Conservation (phyloP, 1,140 invertebrate species). For the Apis cerana region DNA sequence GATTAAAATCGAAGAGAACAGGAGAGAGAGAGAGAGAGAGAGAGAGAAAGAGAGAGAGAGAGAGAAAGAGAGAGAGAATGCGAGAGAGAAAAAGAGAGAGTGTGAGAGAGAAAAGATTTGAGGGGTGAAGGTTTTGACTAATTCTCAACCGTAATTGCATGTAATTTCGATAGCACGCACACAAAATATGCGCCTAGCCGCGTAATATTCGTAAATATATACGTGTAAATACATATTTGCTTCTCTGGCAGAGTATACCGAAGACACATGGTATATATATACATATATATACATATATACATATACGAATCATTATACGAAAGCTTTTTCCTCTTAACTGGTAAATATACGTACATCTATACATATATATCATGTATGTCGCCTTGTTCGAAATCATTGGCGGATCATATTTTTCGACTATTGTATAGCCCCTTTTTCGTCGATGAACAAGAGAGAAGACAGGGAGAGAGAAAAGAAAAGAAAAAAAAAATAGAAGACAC, state of each 20-base stretch:
- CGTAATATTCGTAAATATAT: slow-evolving; percentile 23
- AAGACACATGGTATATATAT: slow-evolving; percentile 41
- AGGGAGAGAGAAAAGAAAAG: neutral
- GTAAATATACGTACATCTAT: slow-evolving; percentile 20
- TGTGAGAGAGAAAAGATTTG: neutral
- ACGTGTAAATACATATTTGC: slow-evolving; percentile 39
- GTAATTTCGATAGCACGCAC: slow-evolving; percentile 48
- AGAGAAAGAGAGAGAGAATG: too few relatives aligned
- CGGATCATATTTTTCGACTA: slow-evolving; percentile 49
- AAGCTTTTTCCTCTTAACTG: slow-evolving; percentile 55
- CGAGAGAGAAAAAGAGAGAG: too few relatives aligned
- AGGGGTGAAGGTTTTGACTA: slow-evolving; percentile 45
- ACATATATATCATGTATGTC: slow-evolving; percentile 34
- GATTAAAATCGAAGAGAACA: neutral
- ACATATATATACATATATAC: slow-evolving; percentile 4
- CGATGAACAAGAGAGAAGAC: neutral
- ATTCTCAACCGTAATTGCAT: slow-evolving; percentile 37
- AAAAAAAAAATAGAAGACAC: neutral
- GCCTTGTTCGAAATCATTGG: slow-evolving; percentile 35
- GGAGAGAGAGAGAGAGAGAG: too few relatives aligned
- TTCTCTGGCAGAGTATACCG: slow-evolving; percentile 47
- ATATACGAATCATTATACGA: slow-evolving; percentile 46
- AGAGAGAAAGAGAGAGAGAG: too few relatives aligned
- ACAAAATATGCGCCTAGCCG: slow-evolving; percentile 9
- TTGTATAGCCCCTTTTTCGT: slow-evolving; percentile 36